phyloP scores from a whole-genome alignment of 2,888 invertebrate genomes.

The Hemicrepidius hirtus region DNA sequence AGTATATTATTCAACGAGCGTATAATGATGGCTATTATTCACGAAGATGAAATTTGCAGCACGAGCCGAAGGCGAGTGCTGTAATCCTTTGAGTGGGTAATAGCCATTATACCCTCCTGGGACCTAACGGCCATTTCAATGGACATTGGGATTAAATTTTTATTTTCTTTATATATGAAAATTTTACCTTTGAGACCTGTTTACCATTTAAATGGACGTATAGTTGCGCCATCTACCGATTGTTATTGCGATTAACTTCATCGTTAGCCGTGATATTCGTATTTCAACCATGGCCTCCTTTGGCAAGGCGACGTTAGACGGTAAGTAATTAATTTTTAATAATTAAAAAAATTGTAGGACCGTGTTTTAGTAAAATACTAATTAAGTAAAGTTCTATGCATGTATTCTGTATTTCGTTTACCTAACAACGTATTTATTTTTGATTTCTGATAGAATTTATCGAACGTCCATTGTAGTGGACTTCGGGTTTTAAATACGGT shows the following conservation, averaged over 20 bases:
- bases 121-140: constrained; percentile 8
- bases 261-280: neutral
- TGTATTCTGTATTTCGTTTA: neutral
- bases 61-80: too few relatives aligned
- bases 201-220: constrained; percentile 9
- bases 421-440: constrained; percentile 1
- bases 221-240: neutral
- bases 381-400: too few relatives aligned
- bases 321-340: too few relatives aligned
- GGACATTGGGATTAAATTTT: constrained; percentile 3
- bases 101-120: neutral
- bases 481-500: constrained; percentile 4
- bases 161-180: neutral
- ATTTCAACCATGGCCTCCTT: constrained; percentile 1
- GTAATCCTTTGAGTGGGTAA: too few relatives aligned
- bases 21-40: too few relatives aligned
- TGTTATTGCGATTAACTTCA: constrained; percentile 1
- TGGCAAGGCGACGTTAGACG: constrained; percentile 22
- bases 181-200: neutral
- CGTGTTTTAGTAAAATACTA: too few relatives aligned
- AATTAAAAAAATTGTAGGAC: too few relatives aligned
- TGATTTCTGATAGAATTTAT: neutral
- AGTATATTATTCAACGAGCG: too few relatives aligned
- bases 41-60: too few relatives aligned
- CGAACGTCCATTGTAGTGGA: constrained; percentile 2